Base-by-base conservation (phyloP, 2,113 vertebrate species). In the Sebastes schlegelii region DNA sequence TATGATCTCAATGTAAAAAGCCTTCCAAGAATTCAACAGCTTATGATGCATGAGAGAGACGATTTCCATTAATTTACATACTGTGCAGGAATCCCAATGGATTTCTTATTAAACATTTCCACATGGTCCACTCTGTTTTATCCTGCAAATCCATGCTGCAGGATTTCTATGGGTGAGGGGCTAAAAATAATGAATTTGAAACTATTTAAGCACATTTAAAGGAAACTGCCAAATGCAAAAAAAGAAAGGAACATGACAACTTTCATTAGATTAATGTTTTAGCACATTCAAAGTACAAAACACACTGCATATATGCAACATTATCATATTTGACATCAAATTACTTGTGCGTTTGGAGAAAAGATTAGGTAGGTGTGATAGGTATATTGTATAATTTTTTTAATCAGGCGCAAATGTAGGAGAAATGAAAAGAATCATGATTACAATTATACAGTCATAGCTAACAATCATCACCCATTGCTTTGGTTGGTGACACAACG, bases 61-160 rank as follows among this genome's bases (percentile, higher is more conserved):
- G 40, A 91, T 88, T 89, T 89, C 60, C 78, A 86, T 86, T 84
- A 52, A 85, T 92, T 93, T 85, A 70, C 75, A 84, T 85, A 85
- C 49, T 52, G 78, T 76, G 75, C 52, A 80, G 76, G 76, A 85
- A 87, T 86, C 88, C 70, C 68, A 57, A 0, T 19, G 74, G 79
- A 90, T 86, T 88, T 90, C 82, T 83, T 88, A 87, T 86, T 89
- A 88, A 92, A 91, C 77, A 89, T 92, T 92, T 91, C 86, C 90
- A 90, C 89, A 88, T 90, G 87, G 62, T 77, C 63, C 84, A 77
- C 88, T 89, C 57, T 5, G 52, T 82, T 86, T 89, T 88, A 89
- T 88, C 86, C 88, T 62, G 43, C 64, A 92, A 89, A 89, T 88
- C 79, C 85, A 80, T 48, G 26, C 72, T 66, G 71, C 60, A 58